phyloP scores from a whole-genome alignment of 2,888 invertebrate species.

The Gymnoscelis rufifasciata region DNA sequence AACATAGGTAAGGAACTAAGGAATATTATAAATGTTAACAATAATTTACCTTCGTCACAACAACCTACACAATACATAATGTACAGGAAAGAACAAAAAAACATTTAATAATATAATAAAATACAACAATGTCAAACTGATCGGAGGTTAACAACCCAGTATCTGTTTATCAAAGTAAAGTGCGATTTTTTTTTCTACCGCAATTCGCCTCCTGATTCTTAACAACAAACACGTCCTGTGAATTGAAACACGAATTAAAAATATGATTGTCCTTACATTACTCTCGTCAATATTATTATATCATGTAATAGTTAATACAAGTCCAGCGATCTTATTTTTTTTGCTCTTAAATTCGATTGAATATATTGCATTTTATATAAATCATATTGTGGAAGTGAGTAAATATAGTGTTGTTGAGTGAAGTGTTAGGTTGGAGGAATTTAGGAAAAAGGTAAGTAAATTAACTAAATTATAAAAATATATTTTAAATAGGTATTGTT shows the following conservation, averaged over 20 bases:
- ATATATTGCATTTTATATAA: constrained; percentile 23
- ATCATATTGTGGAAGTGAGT: constrained; percentile 12
- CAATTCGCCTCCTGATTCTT: constrained; percentile 1
- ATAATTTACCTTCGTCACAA: no score
- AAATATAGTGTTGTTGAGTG: constrained; percentile 5
- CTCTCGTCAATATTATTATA: constrained; percentile 23
- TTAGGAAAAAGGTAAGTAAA: neutral
- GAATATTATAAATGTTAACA: no score
- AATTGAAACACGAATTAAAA: no score
- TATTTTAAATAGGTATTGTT: no score
- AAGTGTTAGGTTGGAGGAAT: neutral
- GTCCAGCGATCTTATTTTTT: constrained; percentile 34
- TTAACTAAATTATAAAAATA: neutral
- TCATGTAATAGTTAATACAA: constrained; percentile 31
- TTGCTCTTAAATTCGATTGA: constrained; percentile 38
- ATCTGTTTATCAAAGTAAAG: no score
- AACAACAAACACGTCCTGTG: constrained; percentile 11
- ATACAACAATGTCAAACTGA: no score
- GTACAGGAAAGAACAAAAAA: no score
- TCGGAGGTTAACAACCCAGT: neutral
- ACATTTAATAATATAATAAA: no score
- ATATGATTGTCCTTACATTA: constrained; percentile 13
- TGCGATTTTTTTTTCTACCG: no score
- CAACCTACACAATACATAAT: no score
- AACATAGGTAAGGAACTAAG: no score